Evolutionary conservation across 2,113 vertebrate genomes (phyloP).

Genomic region (Dicaeum eximium): DNA sequence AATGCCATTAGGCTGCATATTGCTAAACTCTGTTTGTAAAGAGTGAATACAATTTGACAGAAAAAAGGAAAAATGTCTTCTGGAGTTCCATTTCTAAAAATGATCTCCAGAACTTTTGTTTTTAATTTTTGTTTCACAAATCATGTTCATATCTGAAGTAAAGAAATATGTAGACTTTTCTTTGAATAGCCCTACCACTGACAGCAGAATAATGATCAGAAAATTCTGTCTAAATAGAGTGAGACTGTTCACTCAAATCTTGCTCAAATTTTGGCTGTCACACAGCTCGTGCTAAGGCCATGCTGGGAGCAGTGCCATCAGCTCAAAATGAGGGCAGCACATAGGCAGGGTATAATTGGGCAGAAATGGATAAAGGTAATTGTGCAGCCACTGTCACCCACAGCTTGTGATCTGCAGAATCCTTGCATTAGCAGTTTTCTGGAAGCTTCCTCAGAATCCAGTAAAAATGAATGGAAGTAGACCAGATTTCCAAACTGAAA

Average conservation of each 20-base stretch:
- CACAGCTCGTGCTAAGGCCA: not conserved
- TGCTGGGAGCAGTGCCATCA: not conserved
- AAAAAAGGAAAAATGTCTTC: not conserved
- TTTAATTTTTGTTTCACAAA: not conserved
- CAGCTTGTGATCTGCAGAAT: not conserved
- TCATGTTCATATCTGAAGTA: not conserved
- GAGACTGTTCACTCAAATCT: not conserved
- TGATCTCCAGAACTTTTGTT: not conserved
- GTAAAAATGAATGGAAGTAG: not conserved
- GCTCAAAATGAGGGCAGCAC: not conserved
- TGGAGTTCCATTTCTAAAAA: not conserved
- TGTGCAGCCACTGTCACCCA: not conserved
- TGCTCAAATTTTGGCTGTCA: not conserved
- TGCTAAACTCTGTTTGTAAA: not conserved
- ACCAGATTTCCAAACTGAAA: not conserved
- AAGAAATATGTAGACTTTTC: not conserved
- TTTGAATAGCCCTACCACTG: not conserved
- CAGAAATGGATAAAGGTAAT: not conserved
- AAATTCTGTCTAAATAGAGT: not conserved
- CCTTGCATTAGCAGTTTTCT: no score
- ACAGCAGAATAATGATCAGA: not conserved
- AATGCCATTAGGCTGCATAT: not conserved
- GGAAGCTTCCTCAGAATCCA: not conserved
- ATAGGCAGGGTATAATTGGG: not conserved
- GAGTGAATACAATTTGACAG: not conserved